Conservation (phyloP, 2,113 vertebrate species). For the Vimba vimba region DNA sequence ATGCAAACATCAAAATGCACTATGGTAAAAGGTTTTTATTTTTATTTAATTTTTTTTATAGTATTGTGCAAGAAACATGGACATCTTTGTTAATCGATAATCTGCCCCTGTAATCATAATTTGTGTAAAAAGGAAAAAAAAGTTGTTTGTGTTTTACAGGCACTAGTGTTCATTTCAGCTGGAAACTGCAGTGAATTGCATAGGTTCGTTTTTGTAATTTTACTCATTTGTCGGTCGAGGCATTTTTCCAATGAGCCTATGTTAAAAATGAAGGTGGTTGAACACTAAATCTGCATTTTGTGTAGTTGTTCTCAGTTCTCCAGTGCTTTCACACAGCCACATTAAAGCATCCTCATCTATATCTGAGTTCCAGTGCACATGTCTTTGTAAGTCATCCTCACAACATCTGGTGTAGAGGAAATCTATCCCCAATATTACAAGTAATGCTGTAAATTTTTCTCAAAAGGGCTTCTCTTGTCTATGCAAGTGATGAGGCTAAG, state of each 20-base stretch:
- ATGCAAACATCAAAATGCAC: not conserved
- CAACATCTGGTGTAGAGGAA: slow-evolving; percentile 41
- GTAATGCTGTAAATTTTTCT: slow-evolving; percentile 49
- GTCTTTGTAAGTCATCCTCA: slow-evolving; percentile 15
- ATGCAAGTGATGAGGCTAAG: slow-evolving; percentile 43
- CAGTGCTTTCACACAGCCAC: slow-evolving; percentile 2
- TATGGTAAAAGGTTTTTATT: not conserved
- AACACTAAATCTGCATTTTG: not conserved
- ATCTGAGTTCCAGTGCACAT: not conserved
- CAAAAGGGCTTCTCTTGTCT: slow-evolving; percentile 24
- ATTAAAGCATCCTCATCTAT: slow-evolving; percentile 1
- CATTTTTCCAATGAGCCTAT: not conserved
- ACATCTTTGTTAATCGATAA: not conserved
- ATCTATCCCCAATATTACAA: slow-evolving; percentile 40
- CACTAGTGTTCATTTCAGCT: not conserved
- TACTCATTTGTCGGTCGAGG: not conserved
- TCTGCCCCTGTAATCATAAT: not conserved
- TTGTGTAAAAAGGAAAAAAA: not conserved
- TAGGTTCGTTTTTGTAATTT: not conserved
- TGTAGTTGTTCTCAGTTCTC: slow-evolving; percentile 16
- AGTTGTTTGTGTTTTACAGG: not conserved
- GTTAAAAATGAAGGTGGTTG: not conserved
- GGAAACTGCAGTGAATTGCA: not conserved
- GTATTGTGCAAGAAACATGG: not conserved
- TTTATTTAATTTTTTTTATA: not conserved